Base-by-base conservation (phyloP, 2,888 invertebrate genomes). In the Andrena fulva region DNA sequence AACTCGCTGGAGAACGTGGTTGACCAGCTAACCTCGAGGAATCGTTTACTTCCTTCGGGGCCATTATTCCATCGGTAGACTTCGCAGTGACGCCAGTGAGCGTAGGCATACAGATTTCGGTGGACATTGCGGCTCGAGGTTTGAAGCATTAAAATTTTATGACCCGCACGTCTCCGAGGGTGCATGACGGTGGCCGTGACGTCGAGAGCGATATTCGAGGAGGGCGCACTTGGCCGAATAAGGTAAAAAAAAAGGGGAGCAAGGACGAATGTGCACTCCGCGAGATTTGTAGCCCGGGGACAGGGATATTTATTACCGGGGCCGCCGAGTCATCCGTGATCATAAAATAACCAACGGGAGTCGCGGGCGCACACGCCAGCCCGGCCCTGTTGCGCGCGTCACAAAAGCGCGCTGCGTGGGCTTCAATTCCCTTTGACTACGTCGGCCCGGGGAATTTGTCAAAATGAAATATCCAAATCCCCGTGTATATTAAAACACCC, bases 301-400 rank as follows among this genome's bases (percentile, higher is more conserved):
- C 80, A 69, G 79, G 76, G 66, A 85, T 83, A 86, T 86, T 86
- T 86, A 85, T 86, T 85, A 72, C 83, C 56, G 24, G 29, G 56
- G 27, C 62, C 35, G 67, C 31, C 71, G 67, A 78, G 83, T 86
- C 82, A 86, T 83, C 80, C 81, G 86, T 83, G 80, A 80, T 83
- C 86, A 85, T 85, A 80, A 86, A 85, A 86, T 80, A 86, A 85
- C 69, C 80, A 80, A 52, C 62, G 56, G 52, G 75, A 74, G 77
- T 86, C 69, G 85, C 77, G 85, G 79, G 80, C 60, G 67, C 52
- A 56, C 56, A 27, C 56, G 56, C 24, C 20, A 3, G 8, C 52
- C n/a, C 50, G 56, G 59, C 60, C 64, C 73, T 67, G 67, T 74
- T 72, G 77, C 82, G 66, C 35, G 27, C 54, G 29, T 16, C 12